These are phyloP conservation scores for Ophion slaviceki DNA, from an alignment of 2,888 invertebrate genomes.

Conservation along the genomic window DNA sequence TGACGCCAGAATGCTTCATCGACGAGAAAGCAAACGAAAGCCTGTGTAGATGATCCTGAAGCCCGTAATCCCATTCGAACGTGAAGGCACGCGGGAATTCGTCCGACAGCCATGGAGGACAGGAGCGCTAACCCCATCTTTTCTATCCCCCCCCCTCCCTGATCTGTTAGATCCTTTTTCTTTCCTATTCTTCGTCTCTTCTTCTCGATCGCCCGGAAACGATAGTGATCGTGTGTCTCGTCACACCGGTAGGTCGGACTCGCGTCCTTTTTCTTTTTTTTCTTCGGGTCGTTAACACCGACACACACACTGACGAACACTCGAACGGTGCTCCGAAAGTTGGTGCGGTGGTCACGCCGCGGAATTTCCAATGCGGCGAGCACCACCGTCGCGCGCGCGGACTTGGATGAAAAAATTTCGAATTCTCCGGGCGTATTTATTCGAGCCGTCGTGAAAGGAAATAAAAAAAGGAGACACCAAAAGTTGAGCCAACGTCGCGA, in stretches of 20 bases:
- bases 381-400: not conserved
- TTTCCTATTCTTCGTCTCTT: slow-evolving; percentile 6
- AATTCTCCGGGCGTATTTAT: not conserved
- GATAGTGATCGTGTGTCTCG: slow-evolving; percentile 53
- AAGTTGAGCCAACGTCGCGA: not conserved
- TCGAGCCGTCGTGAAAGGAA: not conserved
- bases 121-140: slow-evolving; percentile 7
- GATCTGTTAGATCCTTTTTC: slow-evolving; percentile 50
- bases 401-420: not conserved
- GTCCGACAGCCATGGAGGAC: slow-evolving; percentile 23
- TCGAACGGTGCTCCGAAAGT: not conserved
- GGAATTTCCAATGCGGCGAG: slow-evolving; percentile 36
- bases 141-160: not conserved
- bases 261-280: slow-evolving; percentile 25
- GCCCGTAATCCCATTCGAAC: slow-evolving; percentile 19
- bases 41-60: not conserved
- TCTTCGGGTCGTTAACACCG: slow-evolving; percentile 58
- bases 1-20: not conserved
- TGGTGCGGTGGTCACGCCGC: slow-evolving; percentile 18
- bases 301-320: not conserved
- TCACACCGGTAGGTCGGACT: slow-evolving; percentile 57
- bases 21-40: not conserved
- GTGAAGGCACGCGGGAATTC: slow-evolving; percentile 57
- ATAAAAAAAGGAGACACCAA: not conserved
- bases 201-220: slow-evolving; percentile 61